These are phyloP conservation scores for Hypselothyrea guttata DNA, from an alignment of 2,888 invertebrate genomes.

Conservation along the genomic window DNA sequence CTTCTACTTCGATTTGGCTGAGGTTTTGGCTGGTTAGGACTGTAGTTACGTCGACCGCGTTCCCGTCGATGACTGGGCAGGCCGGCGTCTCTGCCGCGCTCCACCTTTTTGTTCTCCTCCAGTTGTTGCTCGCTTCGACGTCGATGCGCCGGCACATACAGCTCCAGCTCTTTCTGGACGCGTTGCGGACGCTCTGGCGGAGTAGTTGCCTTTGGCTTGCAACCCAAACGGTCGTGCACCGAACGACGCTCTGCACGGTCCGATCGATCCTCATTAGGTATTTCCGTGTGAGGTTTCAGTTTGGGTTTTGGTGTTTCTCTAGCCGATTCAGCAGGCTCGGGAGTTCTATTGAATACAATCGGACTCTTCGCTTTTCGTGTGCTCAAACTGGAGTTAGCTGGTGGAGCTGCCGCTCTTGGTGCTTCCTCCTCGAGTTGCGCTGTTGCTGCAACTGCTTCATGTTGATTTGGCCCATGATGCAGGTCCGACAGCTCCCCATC, in stretches of 20 bases:
- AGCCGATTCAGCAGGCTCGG: constrained; percentile 22
- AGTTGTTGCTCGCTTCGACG: constrained; percentile 73
- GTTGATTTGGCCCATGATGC: constrained; percentile 2
- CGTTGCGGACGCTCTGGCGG: constrained; percentile 58
- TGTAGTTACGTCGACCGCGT: constrained; percentile 32
- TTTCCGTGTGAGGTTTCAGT: neutral
- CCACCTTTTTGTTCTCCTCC: constrained; percentile 35
- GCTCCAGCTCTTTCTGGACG: constrained; percentile 80
- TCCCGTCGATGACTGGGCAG: constrained; percentile 34
- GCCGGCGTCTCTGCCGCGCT: constrained; percentile 47
- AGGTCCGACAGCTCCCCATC: constrained; percentile 1
- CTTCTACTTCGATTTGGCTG: constrained; percentile 3
- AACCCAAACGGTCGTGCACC: constrained; percentile 83
- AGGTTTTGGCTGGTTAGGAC: constrained; percentile 11
- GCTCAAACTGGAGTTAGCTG: constrained; percentile 5
- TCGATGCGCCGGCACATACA: constrained; percentile 80
- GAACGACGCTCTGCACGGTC: constrained; percentile 76
- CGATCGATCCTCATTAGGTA: constrained; percentile 12
- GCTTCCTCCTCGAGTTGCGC: constrained; percentile 85
- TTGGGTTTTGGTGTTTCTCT: constrained; percentile 45
- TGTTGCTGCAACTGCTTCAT: constrained; percentile 85
- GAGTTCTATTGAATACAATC: constrained; percentile 73
- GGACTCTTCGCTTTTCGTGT: constrained; percentile 76
- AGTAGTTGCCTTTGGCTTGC: constrained; percentile 45
- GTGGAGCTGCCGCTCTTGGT: constrained; percentile 82